A percentile compares a stretch with the other conserved stretches of the same genome.
These are phyloP conservation scores for Toxonevra muliebris DNA, from an alignment of 2,888 invertebrate species.

Conservation along the genomic window DNA sequence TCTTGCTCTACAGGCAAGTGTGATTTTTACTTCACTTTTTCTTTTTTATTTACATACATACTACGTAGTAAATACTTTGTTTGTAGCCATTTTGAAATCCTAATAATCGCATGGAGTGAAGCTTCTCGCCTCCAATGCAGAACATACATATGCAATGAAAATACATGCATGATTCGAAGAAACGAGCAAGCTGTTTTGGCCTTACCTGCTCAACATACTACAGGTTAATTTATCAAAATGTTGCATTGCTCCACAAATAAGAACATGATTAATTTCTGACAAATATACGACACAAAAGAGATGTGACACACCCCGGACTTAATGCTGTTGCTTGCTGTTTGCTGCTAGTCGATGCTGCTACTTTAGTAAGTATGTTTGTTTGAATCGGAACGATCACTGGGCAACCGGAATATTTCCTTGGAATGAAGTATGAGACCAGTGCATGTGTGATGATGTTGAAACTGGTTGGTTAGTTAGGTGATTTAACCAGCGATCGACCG, in stretches of 20 bases:
- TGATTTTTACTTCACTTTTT: too few species aligned
- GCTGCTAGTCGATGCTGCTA: conserved; percentile 9
- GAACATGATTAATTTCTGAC: conserved; percentile 65
- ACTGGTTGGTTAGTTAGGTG: conserved; percentile 37
- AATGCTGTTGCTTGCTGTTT: conserved; percentile 6
- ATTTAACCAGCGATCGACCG: conserved; percentile 2
- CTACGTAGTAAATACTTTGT: too few species aligned
- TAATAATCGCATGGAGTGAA: conserved; percentile 12
- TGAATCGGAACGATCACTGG: conserved; percentile 46
- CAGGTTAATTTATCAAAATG: conserved; percentile 56
- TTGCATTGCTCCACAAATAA: conserved; percentile 44
- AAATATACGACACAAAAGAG: conserved; percentile 63
- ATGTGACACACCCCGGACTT: conserved; percentile 55
- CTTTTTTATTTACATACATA: too few species aligned
- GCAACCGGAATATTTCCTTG: conserved; percentile 42
- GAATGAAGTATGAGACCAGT: conserved; percentile 18
- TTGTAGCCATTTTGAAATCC: too few species aligned
- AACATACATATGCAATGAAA: too few species aligned
- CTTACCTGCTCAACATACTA: conserved; percentile 10
- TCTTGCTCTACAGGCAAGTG: too few species aligned
- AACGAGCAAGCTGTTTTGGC: conserved; percentile 16
- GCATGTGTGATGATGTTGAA: conserved; percentile 36
- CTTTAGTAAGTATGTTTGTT: conserved; percentile 5
- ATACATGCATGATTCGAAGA: conserved; percentile 8
- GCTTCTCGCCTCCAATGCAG: too few species aligned